Evolutionary conservation across 2,113 vertebrate genomes (phyloP).

Genomic region (Calyptomena viridis): DNA sequence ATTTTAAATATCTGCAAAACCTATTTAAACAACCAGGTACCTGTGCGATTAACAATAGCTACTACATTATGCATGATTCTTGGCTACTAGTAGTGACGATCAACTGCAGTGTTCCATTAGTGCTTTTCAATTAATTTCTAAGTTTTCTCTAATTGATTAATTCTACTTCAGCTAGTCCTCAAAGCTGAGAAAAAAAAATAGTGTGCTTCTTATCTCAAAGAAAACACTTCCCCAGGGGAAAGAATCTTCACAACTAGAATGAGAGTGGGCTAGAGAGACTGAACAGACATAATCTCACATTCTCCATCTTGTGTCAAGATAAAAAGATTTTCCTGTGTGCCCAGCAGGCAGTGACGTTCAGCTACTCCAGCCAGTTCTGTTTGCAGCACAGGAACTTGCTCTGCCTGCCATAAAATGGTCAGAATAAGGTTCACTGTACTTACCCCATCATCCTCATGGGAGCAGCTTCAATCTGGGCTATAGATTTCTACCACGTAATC

Average conservation of each 20-base stretch:
- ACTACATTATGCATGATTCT: slow-evolving; percentile 11
- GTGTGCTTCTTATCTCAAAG: background rate
- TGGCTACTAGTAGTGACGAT: background rate
- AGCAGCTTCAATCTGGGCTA: background rate
- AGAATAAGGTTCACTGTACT: background rate
- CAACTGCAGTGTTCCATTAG: background rate
- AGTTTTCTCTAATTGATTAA: background rate
- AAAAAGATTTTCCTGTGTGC: background rate
- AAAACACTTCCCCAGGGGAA: background rate
- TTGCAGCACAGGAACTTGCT: background rate
- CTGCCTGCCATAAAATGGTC: background rate
- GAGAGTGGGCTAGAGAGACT: background rate
- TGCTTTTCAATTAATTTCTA: slow-evolving; percentile 31
- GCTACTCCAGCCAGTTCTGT: background rate
- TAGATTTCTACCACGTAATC: background rate
- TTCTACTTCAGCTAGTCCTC: background rate
- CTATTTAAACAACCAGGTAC: background rate
- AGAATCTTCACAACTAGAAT: background rate
- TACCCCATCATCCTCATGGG: background rate
- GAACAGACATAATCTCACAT: background rate
- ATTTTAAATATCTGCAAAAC: slow-evolving; percentile 11
- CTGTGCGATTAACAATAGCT: slow-evolving; percentile 8
- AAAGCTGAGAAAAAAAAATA: background rate
- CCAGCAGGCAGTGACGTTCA: background rate
- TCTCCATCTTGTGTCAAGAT: background rate